Evolutionary conservation across 2,888 invertebrate species (phyloP), one percentile per base, ranked within the genome.

Genomic region (Temnothorax ravouxi): DNA sequence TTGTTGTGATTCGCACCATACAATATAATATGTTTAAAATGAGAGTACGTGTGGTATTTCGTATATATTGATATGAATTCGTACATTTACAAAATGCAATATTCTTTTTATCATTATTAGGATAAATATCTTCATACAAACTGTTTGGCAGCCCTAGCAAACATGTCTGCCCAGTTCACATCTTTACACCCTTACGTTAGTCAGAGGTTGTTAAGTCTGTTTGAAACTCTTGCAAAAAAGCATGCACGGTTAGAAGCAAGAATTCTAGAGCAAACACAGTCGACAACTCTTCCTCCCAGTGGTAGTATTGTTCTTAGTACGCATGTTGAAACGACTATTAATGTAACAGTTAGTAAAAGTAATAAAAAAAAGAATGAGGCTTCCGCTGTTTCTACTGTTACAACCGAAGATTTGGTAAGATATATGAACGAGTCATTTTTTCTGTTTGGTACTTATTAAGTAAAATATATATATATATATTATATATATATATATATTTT

Each of bases 61-160:
- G 15, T 41, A 15, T 44, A 18, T 18, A 71, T 29, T 59, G 38
- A 74, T 59, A 41, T 59, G 59, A 29, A 56, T 13, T 13, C 5
- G 25, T 21, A 29, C 13, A 47, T 76, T 34, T 59, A 44, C 4
- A 72, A 64, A 76, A 62, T 74, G 8, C 1, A 15, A 44, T 47
- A 34, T 66, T 69, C 3, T 87, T 79, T 86, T 64, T 18, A 54
- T 75, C 34, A 67, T 89, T 91, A 87, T 62, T 90, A 96, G 96
- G 99, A 99, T 94, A 99, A 99, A 95, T 99, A 99, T 95, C 96
- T 99, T 25, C 99, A 99, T 95, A 99, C 99, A 3, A 99, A 99
- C 95, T 99, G 99, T 94, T 96, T 99, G 87, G 99, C 99, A 2
- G 99, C 99, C 8, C 96, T 99, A 90, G 99, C 99, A 21, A 99